These are phyloP conservation scores for Pteromalus puparum DNA, from an alignment of 1,140 invertebrate species.

Conservation along the genomic window DNA sequence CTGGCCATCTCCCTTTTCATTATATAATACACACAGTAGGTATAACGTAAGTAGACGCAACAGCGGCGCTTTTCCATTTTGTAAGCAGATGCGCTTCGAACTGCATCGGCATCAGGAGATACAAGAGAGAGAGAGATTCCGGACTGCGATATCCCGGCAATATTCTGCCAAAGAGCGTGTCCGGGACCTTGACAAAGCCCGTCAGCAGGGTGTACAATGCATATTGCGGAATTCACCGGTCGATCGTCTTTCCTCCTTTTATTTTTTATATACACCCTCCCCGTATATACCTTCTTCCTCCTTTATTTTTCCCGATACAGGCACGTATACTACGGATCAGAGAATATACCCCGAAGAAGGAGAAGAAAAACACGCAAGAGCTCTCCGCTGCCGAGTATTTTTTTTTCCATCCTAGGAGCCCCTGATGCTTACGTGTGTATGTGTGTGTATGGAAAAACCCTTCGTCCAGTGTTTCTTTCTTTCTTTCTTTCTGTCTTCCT, in stretches of 20 bases:
- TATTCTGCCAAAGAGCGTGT: background rate
- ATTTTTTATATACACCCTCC: background rate
- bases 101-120: background rate
- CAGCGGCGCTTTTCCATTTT: background rate
- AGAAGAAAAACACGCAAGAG: background rate
- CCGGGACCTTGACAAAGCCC: conserved; percentile 34
- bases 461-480: conserved; percentile 36
- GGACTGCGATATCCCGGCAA: conserved; percentile 36
- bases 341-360: background rate
- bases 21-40: no score
- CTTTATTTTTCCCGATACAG: conserved; percentile 10
- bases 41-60: background rate
- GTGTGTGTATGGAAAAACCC: conserved; percentile 43
- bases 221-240: conserved; percentile 36
- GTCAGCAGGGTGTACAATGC: conserved; percentile 6
- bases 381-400: background rate
- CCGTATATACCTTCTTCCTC: background rate
- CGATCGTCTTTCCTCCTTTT: conserved; percentile 15
- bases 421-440: no score
- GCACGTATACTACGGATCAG: background rate
- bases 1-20: background rate
- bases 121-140: conserved; percentile 11
- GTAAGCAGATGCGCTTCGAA: conserved; percentile 26
- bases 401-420: background rate
- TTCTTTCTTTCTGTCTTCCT: conserved; percentile 4